Percentiles rank a stretch among this genome's conserved stretches.
Evolutionary conservation across 2,113 vertebrate species (phyloP).

Genomic region (Monopterus albus): DNA sequence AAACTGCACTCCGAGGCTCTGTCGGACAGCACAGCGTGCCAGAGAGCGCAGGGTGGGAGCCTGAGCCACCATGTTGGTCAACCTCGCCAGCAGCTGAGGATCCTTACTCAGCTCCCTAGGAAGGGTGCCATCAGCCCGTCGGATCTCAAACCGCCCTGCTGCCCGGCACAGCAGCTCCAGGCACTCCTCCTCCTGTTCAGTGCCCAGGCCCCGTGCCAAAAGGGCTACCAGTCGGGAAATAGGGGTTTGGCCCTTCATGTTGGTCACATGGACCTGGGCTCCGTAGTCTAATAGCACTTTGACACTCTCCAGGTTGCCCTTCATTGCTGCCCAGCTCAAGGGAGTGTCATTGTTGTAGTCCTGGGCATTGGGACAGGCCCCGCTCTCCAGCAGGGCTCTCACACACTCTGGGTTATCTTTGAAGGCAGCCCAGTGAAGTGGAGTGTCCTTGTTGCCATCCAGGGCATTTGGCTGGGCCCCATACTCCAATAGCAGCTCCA

Average conservation of each 20-base stretch:
- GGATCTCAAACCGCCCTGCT: constrained; percentile 87
- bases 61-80: constrained; percentile 86
- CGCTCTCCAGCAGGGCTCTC: constrained; percentile 89
- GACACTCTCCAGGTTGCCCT: constrained; percentile 95
- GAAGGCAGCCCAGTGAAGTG: constrained; percentile 97
- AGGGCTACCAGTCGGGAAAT: constrained; percentile 90
- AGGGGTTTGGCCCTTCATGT: constrained; percentile 94
- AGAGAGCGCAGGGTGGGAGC: constrained; percentile 88
- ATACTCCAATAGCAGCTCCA: constrained; percentile 93
- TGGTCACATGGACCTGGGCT: constrained; percentile 90
- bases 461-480: constrained; percentile 90
- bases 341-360: constrained; percentile 97
- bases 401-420: constrained; percentile 94
- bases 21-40: constrained; percentile 88
- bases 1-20: constrained; percentile 88
- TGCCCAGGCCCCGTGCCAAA: constrained; percentile 90
- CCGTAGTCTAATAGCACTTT: constrained; percentile 92
- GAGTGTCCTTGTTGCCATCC: constrained; percentile 96
- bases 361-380: constrained; percentile 87
- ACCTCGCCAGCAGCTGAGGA: constrained; percentile 89
- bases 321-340: constrained; percentile 97
- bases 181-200: constrained; percentile 92
- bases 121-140: constrained; percentile 86
- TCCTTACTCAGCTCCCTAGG: constrained; percentile 91
- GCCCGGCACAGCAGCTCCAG: constrained; percentile 90